Evolutionary conservation across 2,888 invertebrate genomes (phyloP).

Genomic region (Thecophora atra): DNA sequence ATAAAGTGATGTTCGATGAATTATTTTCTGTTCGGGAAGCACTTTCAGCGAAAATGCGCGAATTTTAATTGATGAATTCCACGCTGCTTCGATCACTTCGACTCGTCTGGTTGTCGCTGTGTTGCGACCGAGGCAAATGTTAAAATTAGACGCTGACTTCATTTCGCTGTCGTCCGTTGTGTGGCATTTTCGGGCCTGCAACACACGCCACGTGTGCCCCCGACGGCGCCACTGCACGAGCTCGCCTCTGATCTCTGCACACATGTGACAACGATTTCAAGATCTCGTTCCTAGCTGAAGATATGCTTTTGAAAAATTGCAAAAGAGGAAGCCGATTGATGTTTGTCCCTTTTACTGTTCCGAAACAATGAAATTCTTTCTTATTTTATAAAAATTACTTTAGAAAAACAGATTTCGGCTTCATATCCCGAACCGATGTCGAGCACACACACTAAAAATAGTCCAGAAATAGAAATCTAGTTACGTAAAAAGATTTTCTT

Average conservation of each 20-base stretch:
- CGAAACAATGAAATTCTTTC: conserved; percentile 8
- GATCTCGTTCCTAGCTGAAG: background rate
- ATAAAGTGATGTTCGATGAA: background rate
- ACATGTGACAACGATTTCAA: conserved; percentile 6
- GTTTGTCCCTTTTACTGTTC: background rate
- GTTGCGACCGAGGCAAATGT: too few species aligned
- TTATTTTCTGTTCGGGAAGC: background rate
- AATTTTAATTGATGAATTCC: conserved; percentile 21
- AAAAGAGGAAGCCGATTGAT: background rate
- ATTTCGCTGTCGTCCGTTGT: background rate
- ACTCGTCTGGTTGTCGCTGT: too few species aligned
- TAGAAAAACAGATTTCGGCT: too few species aligned
- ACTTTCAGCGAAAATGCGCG: conserved; percentile 35
- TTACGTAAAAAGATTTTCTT: too few species aligned
- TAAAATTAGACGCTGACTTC: background rate
- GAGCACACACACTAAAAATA: too few species aligned
- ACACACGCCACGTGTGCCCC: conserved; percentile 15
- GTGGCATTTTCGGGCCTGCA: background rate
- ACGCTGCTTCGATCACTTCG: background rate
- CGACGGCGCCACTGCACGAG: conserved; percentile 23
- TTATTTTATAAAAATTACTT: background rate
- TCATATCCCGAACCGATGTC: too few species aligned
- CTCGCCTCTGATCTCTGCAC: background rate
- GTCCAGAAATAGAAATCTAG: too few species aligned
- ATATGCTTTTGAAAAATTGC: conserved; percentile 8